Evolutionary conservation across 1,140 invertebrate species (phyloP), one percentile per base, ranked within the genome.

Genomic region (Diprion similis): DNA sequence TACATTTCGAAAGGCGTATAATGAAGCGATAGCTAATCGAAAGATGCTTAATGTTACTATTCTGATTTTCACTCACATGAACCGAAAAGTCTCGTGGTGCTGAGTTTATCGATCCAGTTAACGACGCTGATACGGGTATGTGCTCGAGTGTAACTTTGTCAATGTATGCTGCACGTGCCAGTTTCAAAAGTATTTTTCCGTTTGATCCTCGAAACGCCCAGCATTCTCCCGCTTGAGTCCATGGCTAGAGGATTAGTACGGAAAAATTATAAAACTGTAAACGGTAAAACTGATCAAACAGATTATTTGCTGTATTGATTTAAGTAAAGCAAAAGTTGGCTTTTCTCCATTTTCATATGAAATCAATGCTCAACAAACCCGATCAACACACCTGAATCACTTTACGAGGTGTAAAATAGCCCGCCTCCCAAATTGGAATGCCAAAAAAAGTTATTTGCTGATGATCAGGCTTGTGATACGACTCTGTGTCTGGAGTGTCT

Each of bases 121-220:
- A 91, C 2, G 94, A 92, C 6, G 95, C 85, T 66, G 90, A 86
- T 71, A 90, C 89, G 17, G 95, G 92, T 79, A 97, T 94, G 84
- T 99, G 97, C 85, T 99, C 97, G 78, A 98, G 73, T 0, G 95
- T 94, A 95, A 97, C 0, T 91, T 93, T 6, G 92, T 94, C 67
- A 94, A 86, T 72, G 13, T 78, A 71, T 46, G 70, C 70, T 1
- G 68, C 7, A 45, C 80, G 45, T n/a, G 82, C 83, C n/a, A 86
- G 73, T 74, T 83, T 70, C 46, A 86, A 83, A 76, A 81, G 79
- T 72, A 86, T 74, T 78, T 84, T 83, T 11, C 97, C 97, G 8
- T 93, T 90, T 77, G 93, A 92, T 17, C 96, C 97, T 84, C 94
- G 93, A 88, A 99, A 99, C 47, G 97, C 94, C 97, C 97, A 99